phyloP scores from a whole-genome alignment of 2,888 invertebrate species.

The Meta bourneti region DNA sequence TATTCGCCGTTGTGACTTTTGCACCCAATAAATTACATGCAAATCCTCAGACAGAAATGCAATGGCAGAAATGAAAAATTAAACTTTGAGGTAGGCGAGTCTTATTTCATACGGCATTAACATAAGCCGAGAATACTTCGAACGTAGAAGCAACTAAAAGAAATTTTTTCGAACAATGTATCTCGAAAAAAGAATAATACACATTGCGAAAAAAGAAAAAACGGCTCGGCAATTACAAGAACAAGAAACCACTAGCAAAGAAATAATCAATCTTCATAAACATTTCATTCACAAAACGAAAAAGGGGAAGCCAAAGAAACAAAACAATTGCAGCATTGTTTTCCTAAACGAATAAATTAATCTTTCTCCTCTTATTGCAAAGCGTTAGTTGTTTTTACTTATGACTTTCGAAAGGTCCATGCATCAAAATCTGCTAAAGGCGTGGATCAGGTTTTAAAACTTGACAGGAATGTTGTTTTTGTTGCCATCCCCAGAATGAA shows the following conservation, averaged over 20 bases:
- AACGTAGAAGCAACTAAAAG: neutral
- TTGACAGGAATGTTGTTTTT: slow-evolving; percentile 34
- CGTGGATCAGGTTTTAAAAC: slow-evolving; percentile 51
- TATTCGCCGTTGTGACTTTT: neutral
- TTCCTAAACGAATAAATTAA: slow-evolving; percentile 38
- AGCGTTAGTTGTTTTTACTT: slow-evolving; percentile 7
- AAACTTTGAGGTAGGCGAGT: neutral
- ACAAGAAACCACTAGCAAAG: slow-evolving; percentile 7
- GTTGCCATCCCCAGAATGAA: slow-evolving; percentile 36
- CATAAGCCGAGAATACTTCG: neutral
- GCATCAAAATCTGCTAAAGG: slow-evolving; percentile 60
- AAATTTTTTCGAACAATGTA: neutral
- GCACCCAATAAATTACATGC: too few relatives aligned
- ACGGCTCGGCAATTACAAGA: neutral
- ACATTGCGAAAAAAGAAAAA: neutral
- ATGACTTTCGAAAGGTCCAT: slow-evolving; percentile 35
- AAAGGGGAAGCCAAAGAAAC: slow-evolving; percentile 3
- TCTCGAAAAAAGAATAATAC: neutral
- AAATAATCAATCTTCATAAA: slow-evolving; percentile 55
- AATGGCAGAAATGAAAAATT: neutral
- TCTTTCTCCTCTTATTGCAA: slow-evolving; percentile 29
- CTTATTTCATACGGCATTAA: neutral
- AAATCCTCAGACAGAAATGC: too few relatives aligned
- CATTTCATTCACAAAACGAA: slow-evolving; percentile 39
- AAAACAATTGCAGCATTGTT: slow-evolving; percentile 40